Conservation (phyloP, 30 jellyfish, hydroid and myxozoan genomes). For the Aurelia sp. region DNA sequence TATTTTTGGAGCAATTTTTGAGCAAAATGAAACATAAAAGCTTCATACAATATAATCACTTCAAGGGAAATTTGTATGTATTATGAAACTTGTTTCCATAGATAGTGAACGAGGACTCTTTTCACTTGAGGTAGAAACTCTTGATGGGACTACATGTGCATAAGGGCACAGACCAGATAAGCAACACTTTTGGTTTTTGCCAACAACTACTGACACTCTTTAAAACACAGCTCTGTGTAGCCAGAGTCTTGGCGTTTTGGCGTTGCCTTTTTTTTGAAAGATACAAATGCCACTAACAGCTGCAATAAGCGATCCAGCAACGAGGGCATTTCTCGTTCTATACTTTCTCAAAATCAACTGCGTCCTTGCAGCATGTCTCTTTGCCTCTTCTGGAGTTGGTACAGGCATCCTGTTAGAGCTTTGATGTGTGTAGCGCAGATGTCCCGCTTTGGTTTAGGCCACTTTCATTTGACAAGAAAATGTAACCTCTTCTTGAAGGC, state of each 20-base stretch:
- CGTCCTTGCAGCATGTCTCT: conserved; percentile 11
- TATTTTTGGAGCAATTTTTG: too few relatives aligned
- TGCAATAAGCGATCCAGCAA: conserved; percentile 47
- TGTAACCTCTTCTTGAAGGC: background rate
- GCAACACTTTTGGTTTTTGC: too few relatives aligned
- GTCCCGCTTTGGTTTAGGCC: background rate
- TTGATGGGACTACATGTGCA: too few relatives aligned
- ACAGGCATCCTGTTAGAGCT: background rate
- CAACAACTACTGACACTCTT: too few relatives aligned
- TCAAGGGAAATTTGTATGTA: too few relatives aligned
- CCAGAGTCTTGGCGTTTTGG: too few relatives aligned
- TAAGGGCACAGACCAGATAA: too few relatives aligned
- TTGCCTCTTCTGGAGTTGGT: conserved; percentile 32
- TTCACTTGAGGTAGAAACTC: background rate
- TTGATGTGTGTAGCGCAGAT: background rate
- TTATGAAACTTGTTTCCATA: background rate
- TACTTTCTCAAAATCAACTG: conserved; percentile 40
- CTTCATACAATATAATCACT: too few relatives aligned
- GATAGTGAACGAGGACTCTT: background rate
- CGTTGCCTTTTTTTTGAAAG: conserved; percentile 20
- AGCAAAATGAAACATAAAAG: too few relatives aligned
- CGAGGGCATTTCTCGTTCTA: conserved; percentile 43
- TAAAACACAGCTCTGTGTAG: too few relatives aligned
- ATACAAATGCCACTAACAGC: conserved; percentile 51
- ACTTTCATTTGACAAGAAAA: background rate